phyloP scores from a whole-genome alignment of 2,888 invertebrate species.

The Drosophila quinaria region DNA sequence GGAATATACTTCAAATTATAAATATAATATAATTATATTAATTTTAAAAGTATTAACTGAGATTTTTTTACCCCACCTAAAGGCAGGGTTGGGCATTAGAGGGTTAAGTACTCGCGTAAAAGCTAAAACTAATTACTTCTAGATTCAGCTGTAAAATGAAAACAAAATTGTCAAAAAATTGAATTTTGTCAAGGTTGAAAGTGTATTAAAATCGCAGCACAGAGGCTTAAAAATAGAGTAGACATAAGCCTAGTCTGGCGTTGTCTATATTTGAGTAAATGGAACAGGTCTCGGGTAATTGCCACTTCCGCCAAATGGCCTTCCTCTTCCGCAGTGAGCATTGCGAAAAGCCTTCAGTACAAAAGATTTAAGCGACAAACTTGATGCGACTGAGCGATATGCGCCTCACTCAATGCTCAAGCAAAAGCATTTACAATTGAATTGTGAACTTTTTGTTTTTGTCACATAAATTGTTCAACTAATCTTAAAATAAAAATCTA shows the following conservation, averaged over 20 bases:
- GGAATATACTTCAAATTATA: too few species aligned
- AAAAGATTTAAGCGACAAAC: constrained; percentile 63
- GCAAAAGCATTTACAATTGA: constrained; percentile 50
- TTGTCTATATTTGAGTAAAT: constrained; percentile 26
- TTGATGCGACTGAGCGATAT: constrained; percentile 56
- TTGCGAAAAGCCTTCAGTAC: constrained; percentile 60
- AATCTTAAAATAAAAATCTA: constrained; percentile 35
- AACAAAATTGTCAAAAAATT: background rate
- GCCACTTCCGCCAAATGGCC: constrained; percentile 64
- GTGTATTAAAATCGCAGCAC: background rate
- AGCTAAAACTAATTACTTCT: too few species aligned
- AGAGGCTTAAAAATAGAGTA: constrained; percentile 16
- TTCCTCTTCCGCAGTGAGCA: constrained; percentile 49
- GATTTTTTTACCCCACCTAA: too few species aligned
- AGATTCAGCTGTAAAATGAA: background rate
- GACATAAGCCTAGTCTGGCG: constrained; percentile 6
- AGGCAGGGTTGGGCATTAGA: too few species aligned
- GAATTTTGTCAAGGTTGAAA: constrained; percentile 6
- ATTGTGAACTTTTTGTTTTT: constrained; percentile 40
- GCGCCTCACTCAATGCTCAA: constrained; percentile 33
- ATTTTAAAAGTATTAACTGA: too few species aligned
- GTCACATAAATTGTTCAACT: constrained; percentile 43
- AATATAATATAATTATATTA: too few species aligned
- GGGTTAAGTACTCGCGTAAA: too few species aligned
- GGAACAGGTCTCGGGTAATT: constrained; percentile 38